Evolutionary conservation across 2,113 vertebrate species (phyloP), one percentile per base, ranked within the genome.

Genomic region (Okapia johnstoni): DNA sequence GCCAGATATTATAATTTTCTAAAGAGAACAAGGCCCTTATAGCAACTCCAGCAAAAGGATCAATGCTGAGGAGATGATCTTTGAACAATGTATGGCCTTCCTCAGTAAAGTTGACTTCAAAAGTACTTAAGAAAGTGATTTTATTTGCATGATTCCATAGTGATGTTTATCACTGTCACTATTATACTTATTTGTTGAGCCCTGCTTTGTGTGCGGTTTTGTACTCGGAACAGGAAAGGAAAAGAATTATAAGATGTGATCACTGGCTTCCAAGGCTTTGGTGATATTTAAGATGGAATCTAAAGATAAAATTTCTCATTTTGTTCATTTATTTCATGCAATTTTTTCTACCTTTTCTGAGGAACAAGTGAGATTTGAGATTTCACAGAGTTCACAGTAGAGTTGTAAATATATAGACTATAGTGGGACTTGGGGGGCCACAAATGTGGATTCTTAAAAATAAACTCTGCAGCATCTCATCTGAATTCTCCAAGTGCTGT

Each of bases 371-470:
- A 96, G 43, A 86, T 80, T 80, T 92, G 93, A 85, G 33, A 83
- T 86, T 83, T 63, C 86, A 81, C 61, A 85, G 33, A 30, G n/a
- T 28, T 52, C 61, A 63, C 1, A 80, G 46, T 70, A n/a, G n/a
- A 94, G 36, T 60, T 91, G 57, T 21, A 84, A 36, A 54, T 57
- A 50, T 76, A 86, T n/a, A 80, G 58, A 58, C 91, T 13, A 46
- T n/a, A 60, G 11, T 40, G 21, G 23, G 2, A 10, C 77, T 91
- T 89, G 70, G 33, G n/a, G 33, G 50, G 12, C 52, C 81, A 26
- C 55, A 93, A 76, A 86, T 93, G 28, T 86, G 16, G 70, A 55
- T 94, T 58, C 70, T 61, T 85, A 76, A 90, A 94, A 85, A 93
- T 92, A 85, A 91, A 63, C 52, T 94, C 52, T 80, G 9, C 5